Evolutionary conservation across 2,797 vertebrate genomes (phyloP).

Genomic region (Aphelocoma californica): DNA sequence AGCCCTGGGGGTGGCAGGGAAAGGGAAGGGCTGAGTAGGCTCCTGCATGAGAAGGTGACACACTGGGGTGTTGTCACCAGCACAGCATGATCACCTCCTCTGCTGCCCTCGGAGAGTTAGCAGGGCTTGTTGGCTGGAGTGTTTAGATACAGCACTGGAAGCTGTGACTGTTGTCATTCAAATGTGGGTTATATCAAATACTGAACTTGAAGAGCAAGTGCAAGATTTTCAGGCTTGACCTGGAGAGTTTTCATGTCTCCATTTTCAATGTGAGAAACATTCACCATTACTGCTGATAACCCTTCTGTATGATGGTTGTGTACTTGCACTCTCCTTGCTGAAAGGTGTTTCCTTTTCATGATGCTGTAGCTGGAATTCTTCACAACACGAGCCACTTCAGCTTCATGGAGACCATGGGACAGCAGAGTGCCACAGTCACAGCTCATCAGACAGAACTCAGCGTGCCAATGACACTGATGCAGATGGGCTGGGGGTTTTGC

Average conservation of each 20-base stretch:
- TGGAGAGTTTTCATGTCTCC: not conserved
- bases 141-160: not conserved
- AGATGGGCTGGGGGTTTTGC: not conserved
- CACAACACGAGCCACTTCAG: not conserved
- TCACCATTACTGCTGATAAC: not conserved
- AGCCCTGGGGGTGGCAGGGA: not conserved
- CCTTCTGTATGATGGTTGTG: not conserved
- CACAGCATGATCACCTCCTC: accelerated
- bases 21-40: not conserved
- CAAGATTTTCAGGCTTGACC: not conserved
- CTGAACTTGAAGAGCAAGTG: not conserved
- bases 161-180: not conserved
- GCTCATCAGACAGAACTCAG: not conserved
- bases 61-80: not conserved
- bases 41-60: not conserved
- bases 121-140: not conserved
- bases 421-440: not conserved
- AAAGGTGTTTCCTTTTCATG: not conserved
- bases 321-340: not conserved
- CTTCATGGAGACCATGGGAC: not conserved
- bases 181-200: not conserved
- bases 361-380: not conserved
- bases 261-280: not conserved
- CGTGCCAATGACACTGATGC: not conserved
- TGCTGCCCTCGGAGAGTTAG: not conserved